These are phyloP conservation scores for Syngnathus scovelli DNA, from an alignment of 2,113 vertebrate genomes.

Conservation along the genomic window DNA sequence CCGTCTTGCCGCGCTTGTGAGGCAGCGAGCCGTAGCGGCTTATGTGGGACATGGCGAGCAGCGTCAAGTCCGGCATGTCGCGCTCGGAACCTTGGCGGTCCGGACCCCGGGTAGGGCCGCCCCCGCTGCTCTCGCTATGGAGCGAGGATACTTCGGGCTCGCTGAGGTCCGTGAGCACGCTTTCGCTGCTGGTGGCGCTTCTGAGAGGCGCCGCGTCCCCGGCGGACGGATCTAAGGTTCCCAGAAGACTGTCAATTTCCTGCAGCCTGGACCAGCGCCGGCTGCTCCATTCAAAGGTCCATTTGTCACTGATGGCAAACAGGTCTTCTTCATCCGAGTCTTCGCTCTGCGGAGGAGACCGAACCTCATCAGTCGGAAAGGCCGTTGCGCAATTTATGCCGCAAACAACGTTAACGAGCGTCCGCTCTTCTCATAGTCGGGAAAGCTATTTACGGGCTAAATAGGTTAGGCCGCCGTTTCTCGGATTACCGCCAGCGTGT, in stretches of 20 bases:
- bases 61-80: constrained; percentile 71
- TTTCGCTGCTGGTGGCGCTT: constrained; percentile 89
- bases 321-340: constrained; percentile 95
- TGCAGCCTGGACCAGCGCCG: constrained; percentile 92
- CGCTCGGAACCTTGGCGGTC: constrained; percentile 69
- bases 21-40: constrained; percentile 57
- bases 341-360: constrained; percentile 75
- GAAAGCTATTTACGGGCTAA: not conserved
- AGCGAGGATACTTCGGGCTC: constrained; percentile 86
- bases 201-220: constrained; percentile 75
- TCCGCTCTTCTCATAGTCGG: not conserved
- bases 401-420: not conserved
- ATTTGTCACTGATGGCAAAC: constrained; percentile 94
- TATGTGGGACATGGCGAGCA: constrained; percentile 47
- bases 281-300: constrained; percentile 96
- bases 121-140: constrained; percentile 89
- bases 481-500: constrained; percentile 3
- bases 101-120: constrained; percentile 71
- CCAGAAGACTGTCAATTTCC: constrained; percentile 81
- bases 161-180: constrained; percentile 90
- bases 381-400: too few species aligned
- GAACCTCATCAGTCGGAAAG: not conserved
- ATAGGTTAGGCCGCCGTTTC: not conserved
- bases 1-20: constrained; percentile 72
- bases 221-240: constrained; percentile 72